These are phyloP conservation scores for Rhingia campestris DNA, from an alignment of 2,888 invertebrate species.

Conservation along the genomic window DNA sequence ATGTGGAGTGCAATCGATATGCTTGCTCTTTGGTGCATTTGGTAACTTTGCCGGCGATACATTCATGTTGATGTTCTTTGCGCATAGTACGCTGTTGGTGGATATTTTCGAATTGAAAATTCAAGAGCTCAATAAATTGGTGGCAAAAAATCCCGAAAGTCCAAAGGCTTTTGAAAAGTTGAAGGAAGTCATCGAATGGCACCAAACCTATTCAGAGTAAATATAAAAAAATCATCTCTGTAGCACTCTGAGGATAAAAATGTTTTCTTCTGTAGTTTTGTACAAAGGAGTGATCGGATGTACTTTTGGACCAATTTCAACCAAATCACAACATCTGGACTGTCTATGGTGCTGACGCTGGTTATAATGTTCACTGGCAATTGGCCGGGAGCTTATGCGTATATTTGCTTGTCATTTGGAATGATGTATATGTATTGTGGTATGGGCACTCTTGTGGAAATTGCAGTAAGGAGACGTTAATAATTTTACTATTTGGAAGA, in stretches of 20 bases:
- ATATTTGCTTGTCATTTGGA: slow-evolving; percentile 27
- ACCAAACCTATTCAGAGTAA: slow-evolving; percentile 50
- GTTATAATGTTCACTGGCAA: slow-evolving; percentile 54
- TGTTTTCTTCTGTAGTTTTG: slow-evolving; percentile 7
- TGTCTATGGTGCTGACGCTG: slow-evolving; percentile 56
- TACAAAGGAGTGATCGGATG: not conserved
- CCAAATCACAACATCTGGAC: slow-evolving; percentile 55
- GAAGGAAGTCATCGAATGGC: slow-evolving; percentile 64
- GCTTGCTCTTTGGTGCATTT: slow-evolving; percentile 58
- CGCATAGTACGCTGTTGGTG: slow-evolving; percentile 55
- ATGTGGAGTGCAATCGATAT: slow-evolving; percentile 47
- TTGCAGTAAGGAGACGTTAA: slow-evolving; percentile 25
- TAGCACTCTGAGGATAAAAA: too few species aligned
- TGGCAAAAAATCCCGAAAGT: not conserved
- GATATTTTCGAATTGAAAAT: slow-evolving; percentile 66
- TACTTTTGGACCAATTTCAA: slow-evolving; percentile 57
- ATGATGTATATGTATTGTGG: slow-evolving; percentile 66
- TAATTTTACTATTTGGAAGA: not conserved
- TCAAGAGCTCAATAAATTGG: slow-evolving; percentile 42
- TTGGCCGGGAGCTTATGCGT: slow-evolving; percentile 63
- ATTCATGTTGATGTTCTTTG: slow-evolving; percentile 56
- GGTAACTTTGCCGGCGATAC: slow-evolving; percentile 72
- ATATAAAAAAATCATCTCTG: too few species aligned
- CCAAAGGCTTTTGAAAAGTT: slow-evolving; percentile 15
- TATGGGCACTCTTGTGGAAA: slow-evolving; percentile 63